A percentile compares a stretch with the other conserved stretches of the same genome.
These are phyloP conservation scores for Gymnarchus niloticus DNA, from an alignment of 2,113 vertebrate genomes.

Conservation along the genomic window DNA sequence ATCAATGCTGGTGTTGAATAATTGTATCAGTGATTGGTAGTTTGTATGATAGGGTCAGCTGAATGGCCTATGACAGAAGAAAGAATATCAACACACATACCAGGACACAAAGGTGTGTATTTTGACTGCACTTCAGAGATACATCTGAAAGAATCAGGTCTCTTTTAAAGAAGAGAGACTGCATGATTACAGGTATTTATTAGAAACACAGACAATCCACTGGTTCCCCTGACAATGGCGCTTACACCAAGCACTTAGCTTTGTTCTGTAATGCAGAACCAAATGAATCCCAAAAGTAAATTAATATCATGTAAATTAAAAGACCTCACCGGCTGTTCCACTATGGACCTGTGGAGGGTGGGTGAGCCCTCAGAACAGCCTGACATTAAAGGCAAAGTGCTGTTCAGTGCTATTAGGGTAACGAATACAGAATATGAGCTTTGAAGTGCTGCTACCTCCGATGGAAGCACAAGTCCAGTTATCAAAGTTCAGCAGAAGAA, in stretches of 20 bases:
- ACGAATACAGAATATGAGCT: no score
- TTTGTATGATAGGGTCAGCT: neutral
- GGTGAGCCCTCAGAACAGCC: neutral
- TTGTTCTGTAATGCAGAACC: neutral
- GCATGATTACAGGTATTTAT: neutral
- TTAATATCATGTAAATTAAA: conserved; percentile 1
- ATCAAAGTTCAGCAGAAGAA: neutral
- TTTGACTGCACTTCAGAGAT: neutral
- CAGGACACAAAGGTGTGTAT: no score
- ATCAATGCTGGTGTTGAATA: no score
- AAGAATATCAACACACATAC: neutral
- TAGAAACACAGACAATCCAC: neutral
- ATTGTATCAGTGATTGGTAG: neutral
- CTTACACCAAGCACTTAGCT: neutral
- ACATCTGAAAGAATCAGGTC: neutral
- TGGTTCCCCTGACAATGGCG: neutral
- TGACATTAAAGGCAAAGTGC: neutral
- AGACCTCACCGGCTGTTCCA: neutral
- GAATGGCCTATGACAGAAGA: neutral
- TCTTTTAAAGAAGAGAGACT: neutral
- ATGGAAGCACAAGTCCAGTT: neutral
- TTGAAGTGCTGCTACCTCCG: neutral
- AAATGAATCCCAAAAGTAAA: neutral
- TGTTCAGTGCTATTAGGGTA: neutral
- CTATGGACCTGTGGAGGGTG: neutral